These are phyloP conservation scores for Dendronephthya gigantea DNA, from an alignment of 64 coral and sea anemone genomes.

Conservation along the genomic window DNA sequence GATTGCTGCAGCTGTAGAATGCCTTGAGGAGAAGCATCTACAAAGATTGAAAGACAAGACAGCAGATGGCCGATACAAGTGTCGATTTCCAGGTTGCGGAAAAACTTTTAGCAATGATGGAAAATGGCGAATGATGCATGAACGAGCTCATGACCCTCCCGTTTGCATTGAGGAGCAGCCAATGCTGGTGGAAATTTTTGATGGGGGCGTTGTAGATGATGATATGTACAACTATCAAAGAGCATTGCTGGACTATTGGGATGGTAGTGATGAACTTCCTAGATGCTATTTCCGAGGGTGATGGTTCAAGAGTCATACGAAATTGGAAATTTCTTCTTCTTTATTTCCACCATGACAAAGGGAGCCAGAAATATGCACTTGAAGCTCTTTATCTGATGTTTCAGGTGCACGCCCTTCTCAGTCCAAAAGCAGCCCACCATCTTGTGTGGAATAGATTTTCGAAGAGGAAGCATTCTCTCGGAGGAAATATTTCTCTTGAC, in stretches of 20 bases:
- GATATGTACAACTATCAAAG: conserved; percentile 57
- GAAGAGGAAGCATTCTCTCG: not conserved
- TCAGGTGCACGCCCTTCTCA: not conserved
- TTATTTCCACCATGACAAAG: not conserved
- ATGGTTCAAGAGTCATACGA: conserved; percentile 47
- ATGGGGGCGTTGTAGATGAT: conserved; percentile 21
- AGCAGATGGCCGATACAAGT: conserved; percentile 50
- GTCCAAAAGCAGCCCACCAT: not conserved
- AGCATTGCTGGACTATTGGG: conserved; percentile 53
- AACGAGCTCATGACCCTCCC: conserved; percentile 39
- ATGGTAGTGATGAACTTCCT: conserved; percentile 59
- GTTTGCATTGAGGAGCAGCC: conserved; percentile 17
- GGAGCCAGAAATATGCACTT: not conserved
- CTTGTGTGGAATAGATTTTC: not conserved
- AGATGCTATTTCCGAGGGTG: conserved; percentile 55
- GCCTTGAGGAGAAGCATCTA: not conserved
- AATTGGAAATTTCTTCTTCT: not conserved
- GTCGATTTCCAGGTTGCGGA: conserved; percentile 48
- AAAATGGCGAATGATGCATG: conserved; percentile 43
- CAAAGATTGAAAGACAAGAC: conserved; percentile 40
- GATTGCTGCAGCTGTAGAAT: not conserved
- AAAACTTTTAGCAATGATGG: conserved; percentile 57
- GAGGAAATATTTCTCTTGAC: not conserved
- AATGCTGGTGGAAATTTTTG: not conserved
- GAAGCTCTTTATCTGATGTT: not conserved